Percentiles rank a stretch among this genome's conserved stretches.
These are phyloP conservation scores for Ypsolopha sequella DNA, from an alignment of 2,888 invertebrate genomes.

Conservation along the genomic window DNA sequence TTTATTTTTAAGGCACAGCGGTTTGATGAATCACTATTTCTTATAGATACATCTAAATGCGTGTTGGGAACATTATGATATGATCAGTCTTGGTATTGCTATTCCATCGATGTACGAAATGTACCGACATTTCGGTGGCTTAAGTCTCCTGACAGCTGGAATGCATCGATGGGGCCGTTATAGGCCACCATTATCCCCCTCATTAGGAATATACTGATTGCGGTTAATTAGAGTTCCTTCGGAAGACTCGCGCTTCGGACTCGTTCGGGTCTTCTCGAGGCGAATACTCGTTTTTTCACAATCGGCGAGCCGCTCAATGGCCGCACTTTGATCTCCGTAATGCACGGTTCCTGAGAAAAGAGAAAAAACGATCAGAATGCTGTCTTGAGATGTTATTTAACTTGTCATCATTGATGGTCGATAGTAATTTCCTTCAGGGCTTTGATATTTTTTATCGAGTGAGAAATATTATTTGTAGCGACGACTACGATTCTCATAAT, in stretches of 20 bases:
- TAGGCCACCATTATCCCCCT: slow-evolving; percentile 66
- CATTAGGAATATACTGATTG: slow-evolving; percentile 71
- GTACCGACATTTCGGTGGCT: slow-evolving; percentile 21
- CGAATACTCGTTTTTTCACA: slow-evolving; percentile 65
- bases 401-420: neutral
- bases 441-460: neutral
- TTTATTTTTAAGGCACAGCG: slow-evolving; percentile 59
- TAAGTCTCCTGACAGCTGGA: slow-evolving; percentile 30
- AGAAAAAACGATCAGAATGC: slow-evolving; percentile 24
- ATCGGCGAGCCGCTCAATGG: slow-evolving; percentile 60
- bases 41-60: slow-evolving; percentile 45
- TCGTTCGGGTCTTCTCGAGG: slow-evolving; percentile 42
- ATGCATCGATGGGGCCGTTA: slow-evolving; percentile 65
- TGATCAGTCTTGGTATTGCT: slow-evolving; percentile 57
- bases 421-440: neutral
- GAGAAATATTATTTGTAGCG: neutral
- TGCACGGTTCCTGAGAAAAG: slow-evolving; percentile 53
- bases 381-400: slow-evolving; percentile 7
- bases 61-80: slow-evolving; percentile 50
- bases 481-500: slow-evolving; percentile 4
- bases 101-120: slow-evolving; percentile 55
- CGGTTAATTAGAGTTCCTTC: slow-evolving; percentile 67
- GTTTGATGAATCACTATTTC: slow-evolving; percentile 36
- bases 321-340: slow-evolving; percentile 63
- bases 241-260: slow-evolving; percentile 48